Evolutionary conservation across 2,113 vertebrate genomes (phyloP), one percentile per base, ranked within the genome.

Genomic region (Saguinus midas): DNA sequence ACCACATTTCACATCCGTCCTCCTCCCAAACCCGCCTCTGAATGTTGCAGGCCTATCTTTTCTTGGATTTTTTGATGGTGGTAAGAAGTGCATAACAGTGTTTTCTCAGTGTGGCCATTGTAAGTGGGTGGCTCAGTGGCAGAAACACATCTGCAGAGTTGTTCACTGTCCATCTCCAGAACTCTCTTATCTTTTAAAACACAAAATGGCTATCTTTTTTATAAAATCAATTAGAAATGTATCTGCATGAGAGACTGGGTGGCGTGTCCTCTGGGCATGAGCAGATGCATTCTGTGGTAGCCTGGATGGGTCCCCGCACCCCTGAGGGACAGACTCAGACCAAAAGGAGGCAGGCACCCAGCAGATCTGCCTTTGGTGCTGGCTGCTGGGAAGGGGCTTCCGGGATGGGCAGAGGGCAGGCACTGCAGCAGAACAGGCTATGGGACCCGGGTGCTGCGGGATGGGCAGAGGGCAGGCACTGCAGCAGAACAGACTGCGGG

Each of bases 111-210:
- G n/a, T 27, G 29, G 13, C 37, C 16, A 1, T 61, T 68, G 40
- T 43, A 17, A 18, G n/a, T 11, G 20, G 4, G 9, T 0, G 1
- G 10, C 6, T 25, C 32, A 9, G 75, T 0, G 23, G 21, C 66
- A 6, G 55, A 43, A 20, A 20, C 35, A 13, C 32, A 3, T 48
- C n/a, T n/a, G 35, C 12, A 29, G 23, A 8, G 1, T 58, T 23
- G 5, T 8, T 9, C 8, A 1, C 45, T 43, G 13, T 13, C 75
- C 40, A 1, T 81, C 64, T 80, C 18, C n/a, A 58, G 80, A 75
- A n/a, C 8, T n/a, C 40, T 32, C 52, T n/a, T 29, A 17, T 27
- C 21, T 6, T 85, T 79, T 61, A 61, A 61, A 66, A 66, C 43
- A 55, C 94, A 64, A 91, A 12, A 23, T 20, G 8, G n/a, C n/a